Percentiles rank a stretch among this genome's conserved stretches.
phyloP scores from a whole-genome alignment of 2,113 vertebrate genomes.

The Caretta caretta region DNA sequence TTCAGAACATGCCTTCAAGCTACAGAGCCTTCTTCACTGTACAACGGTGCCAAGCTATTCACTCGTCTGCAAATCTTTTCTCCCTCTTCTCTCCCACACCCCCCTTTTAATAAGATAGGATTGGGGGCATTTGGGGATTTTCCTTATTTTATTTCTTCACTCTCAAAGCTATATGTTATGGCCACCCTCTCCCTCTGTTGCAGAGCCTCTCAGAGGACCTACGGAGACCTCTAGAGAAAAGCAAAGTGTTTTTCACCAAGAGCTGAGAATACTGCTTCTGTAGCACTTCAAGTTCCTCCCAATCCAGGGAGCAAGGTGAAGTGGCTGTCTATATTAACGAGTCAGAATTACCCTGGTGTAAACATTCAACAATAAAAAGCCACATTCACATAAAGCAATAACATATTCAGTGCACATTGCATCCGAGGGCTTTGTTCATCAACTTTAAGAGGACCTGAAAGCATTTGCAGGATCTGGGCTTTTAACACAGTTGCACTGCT shows the following conservation, averaged over 20 bases:
- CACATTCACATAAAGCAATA: fast-evolving
- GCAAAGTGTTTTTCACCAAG: fast-evolving
- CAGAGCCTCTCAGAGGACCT: not conserved
- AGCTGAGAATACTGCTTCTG: fast-evolving
- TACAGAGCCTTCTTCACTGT: conserved; percentile 23
- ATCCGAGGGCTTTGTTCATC: not conserved
- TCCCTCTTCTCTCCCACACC: not conserved
- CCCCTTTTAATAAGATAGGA: not conserved
- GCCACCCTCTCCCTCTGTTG: fast-evolving
- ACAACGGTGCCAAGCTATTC: not conserved
- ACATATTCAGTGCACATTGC: fast-evolving
- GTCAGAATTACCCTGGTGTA: not conserved
- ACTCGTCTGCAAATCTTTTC: not conserved
- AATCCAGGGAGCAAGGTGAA: not conserved
- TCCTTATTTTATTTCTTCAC: fast-evolving
- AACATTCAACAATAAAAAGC: fast-evolving
- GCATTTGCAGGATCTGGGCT: fast-evolving
- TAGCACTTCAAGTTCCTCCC: fast-evolving
- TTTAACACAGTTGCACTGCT: fast-evolving
- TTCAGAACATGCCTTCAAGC: not conserved
- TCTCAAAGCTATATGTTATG: not conserved
- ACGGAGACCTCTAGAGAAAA: not conserved
- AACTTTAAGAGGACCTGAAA: not conserved
- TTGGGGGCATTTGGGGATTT: conserved; percentile 12
- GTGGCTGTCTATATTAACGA: fast-evolving